Percentiles rank a stretch among this genome's conserved stretches.
Evolutionary conservation across 2,797 vertebrate species (phyloP).

Genomic region (Alectoris magna): DNA sequence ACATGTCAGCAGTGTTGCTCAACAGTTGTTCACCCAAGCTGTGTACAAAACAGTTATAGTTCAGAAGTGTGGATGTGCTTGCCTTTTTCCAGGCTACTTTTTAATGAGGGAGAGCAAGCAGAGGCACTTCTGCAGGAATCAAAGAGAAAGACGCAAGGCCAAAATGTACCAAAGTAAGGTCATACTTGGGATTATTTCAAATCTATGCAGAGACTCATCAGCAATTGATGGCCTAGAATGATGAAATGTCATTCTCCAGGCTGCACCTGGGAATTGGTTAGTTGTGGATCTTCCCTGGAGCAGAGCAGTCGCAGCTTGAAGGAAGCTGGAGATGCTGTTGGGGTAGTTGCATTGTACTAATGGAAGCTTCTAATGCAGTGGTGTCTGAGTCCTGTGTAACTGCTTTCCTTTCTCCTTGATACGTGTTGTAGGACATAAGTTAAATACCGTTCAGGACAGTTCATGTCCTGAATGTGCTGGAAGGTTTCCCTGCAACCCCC

Average conservation of each 20-base stretch:
- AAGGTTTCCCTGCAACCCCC: neutral
- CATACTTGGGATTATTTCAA: neutral
- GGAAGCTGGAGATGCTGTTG: neutral
- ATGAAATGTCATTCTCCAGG: neutral
- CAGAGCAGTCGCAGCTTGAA: neutral
- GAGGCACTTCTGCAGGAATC: neutral
- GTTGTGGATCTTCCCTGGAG: neutral
- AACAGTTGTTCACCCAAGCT: rapidly evolving
- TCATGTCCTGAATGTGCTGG: neutral
- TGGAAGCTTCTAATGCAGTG: neutral
- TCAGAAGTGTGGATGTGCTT: neutral
- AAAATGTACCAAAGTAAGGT: neutral
- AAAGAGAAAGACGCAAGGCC: neutral
- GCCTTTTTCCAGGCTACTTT: neutral
- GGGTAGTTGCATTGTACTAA: neutral
- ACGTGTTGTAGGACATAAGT: neutral
- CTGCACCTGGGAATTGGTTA: neutral
- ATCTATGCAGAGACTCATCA: neutral
- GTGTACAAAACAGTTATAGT: rapidly evolving
- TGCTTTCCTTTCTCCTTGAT: rapidly evolving
- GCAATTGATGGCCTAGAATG: neutral
- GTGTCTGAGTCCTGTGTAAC: neutral
- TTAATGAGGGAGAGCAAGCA: neutral
- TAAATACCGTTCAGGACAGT: neutral
- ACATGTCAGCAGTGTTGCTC: rapidly evolving